Evolutionary conservation across 2,888 invertebrate species (phyloP), one percentile per base, ranked within the genome.

Genomic region (Oligia fasciuncula): DNA sequence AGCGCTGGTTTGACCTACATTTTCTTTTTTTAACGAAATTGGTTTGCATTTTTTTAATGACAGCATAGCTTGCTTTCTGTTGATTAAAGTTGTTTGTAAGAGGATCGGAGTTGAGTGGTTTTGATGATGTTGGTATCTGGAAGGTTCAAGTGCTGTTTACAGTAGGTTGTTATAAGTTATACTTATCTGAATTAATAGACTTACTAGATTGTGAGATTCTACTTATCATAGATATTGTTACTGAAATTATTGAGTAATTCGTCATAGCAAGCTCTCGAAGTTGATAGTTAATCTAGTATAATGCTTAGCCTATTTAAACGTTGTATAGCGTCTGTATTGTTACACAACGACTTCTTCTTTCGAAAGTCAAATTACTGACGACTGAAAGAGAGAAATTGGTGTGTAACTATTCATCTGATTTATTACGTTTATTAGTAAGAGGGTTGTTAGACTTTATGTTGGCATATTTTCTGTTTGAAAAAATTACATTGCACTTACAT

Each of bases 31-130:
- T 67, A 75, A 23, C 19, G 66, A 46, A 69, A 73, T 68, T 65
- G 57, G 73, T 66, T 68, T 79, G 73, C 40, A 68, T 83, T 69
- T 73, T 66, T 73, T 73, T 79, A 77, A 81, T 74, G 66, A 63
- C 67, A 62, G 65, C 14, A 2, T 35, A 70, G 51, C 13, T 76
- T n/a, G 43, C 46, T 63, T 63, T 73, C 51, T 62, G 49, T 73
- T 76, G 60, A 73, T 85, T 67, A 63, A 65, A 67, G 23, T 85
- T 35, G 29, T 60, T 46, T 73, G 11, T 23, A n/a, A n/a, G 62
- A 73, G 49, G 19, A 14, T 68, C 19, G 66, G 1, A 14, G 17
- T 49, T 49, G 29, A 1, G n/a, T 65, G 6, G 11, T 68, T 49
- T 43, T 67, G 51, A 67, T 66, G 29, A 46, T n/a, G n/a, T n/a